phyloP scores from a whole-genome alignment of 1,140 invertebrate species.

The Microplitis mediator region DNA sequence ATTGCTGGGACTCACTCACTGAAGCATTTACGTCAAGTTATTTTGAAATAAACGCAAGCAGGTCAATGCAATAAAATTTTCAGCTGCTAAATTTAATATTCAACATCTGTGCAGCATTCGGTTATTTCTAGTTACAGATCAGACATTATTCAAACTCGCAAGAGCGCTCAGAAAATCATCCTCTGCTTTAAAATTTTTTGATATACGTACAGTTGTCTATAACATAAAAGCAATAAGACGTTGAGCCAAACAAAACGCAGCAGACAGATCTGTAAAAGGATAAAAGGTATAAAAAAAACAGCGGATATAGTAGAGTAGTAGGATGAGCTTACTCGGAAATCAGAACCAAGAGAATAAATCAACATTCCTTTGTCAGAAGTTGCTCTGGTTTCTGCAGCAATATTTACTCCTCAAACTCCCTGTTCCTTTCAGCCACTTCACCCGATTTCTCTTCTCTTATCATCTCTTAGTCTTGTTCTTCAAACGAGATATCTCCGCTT shows the following conservation, averaged over 20 bases:
- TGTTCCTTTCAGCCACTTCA: neutral
- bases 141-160: too few relatives aligned
- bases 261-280: neutral
- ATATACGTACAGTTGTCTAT: neutral
- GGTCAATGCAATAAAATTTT: too few relatives aligned
- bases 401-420: too few relatives aligned
- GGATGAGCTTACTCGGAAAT: conserved; percentile 4
- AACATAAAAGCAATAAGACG: neutral
- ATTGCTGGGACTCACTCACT: too few relatives aligned
- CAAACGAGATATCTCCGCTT: too few relatives aligned
- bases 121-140: too few relatives aligned
- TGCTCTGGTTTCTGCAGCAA: neutral
- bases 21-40: too few relatives aligned
- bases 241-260: neutral
- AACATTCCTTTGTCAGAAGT: conserved; percentile 16
- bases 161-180: neutral
- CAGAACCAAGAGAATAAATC: conserved; percentile 11
- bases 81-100: too few relatives aligned
- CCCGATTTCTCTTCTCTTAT: neutral
- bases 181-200: neutral
- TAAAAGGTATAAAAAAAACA: neutral
- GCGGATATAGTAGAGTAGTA: neutral
- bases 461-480: too few relatives aligned
- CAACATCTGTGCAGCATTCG: too few relatives aligned
- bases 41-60: too few relatives aligned